Evolutionary conservation across 2,113 vertebrate species (phyloP).

Genomic region (Australoheros scitulus): DNA sequence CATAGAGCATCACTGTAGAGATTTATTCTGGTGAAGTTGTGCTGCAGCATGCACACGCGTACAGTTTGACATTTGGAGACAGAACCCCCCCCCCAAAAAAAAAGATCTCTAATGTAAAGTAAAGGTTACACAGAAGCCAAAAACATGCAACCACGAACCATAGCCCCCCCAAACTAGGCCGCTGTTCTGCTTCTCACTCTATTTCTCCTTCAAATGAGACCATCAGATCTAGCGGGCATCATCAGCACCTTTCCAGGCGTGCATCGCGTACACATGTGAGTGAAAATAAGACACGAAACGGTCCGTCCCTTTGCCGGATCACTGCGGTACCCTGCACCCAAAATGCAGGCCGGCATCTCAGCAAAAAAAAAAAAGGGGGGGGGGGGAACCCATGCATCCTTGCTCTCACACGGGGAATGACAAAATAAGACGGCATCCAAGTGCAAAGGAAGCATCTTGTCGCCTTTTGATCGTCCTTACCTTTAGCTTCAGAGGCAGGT

Average conservation of each 20-base stretch:
- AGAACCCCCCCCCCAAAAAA: background rate
- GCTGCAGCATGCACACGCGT: background rate
- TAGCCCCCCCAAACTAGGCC: slow-evolving; percentile 42
- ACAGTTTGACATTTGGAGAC: background rate
- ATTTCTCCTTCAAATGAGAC: background rate
- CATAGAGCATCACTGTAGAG: background rate
- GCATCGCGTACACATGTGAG: slow-evolving; percentile 36
- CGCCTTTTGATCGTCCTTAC: slow-evolving; percentile 57
- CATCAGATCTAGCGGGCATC: background rate
- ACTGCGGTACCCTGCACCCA: slow-evolving; percentile 79
- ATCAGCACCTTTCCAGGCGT: slow-evolving; percentile 5
- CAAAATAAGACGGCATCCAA: slow-evolving; percentile 5
- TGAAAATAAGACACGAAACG: slow-evolving; percentile 34
- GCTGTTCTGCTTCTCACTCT: slow-evolving; percentile 21
- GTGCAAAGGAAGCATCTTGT: background rate
- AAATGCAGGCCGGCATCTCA: slow-evolving; percentile 72
- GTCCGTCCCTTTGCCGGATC: slow-evolving; percentile 58
- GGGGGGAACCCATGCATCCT: slow-evolving; percentile 33
- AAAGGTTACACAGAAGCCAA: background rate
- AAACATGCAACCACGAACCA: slow-evolving; percentile 7
- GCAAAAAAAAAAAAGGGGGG: slow-evolving; percentile 21
- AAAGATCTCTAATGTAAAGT: slow-evolving; percentile 8
- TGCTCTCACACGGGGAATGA: slow-evolving; percentile 9
- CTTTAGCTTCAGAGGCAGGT: slow-evolving; percentile 59
- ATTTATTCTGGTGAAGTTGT: background rate